phyloP scores from a whole-genome alignment of 2,113 vertebrate species.

The Corvus hawaiiensis region DNA sequence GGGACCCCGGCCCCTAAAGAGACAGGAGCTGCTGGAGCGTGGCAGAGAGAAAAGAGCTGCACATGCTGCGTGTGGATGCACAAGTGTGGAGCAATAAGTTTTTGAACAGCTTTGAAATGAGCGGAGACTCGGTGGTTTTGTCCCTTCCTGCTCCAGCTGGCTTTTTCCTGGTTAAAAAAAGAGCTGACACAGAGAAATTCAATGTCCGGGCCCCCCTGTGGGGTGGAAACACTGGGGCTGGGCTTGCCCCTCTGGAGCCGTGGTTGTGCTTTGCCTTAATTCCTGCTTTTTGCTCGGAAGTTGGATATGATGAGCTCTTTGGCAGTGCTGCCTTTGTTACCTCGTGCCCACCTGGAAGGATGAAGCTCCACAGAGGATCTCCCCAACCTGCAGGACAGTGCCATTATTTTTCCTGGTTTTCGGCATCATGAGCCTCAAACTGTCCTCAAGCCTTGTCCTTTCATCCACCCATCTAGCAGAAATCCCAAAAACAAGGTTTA shows the following conservation, averaged over 20 bases:
- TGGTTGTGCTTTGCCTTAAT: background rate
- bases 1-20: background rate
- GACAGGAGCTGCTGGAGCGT: background rate
- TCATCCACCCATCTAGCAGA: background rate
- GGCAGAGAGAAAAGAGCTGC: background rate
- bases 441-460: background rate
- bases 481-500: background rate
- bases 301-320: background rate
- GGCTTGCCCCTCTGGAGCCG: background rate
- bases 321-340: background rate
- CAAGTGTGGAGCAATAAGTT: background rate
- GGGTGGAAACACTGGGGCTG: fast-evolving
- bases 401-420: background rate
- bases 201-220: background rate
- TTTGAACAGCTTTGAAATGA: background rate
- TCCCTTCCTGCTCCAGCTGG: background rate
- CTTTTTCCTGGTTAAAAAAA: background rate
- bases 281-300: background rate
- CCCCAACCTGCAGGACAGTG: background rate
- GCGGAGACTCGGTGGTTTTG: fast-evolving
- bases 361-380: fast-evolving
- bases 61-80: background rate
- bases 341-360: background rate
- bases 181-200: background rate
- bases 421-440: background rate